These are phyloP conservation scores for Gouania willdenowi DNA, from an alignment of 2,797 vertebrate species.

Conservation along the genomic window DNA sequence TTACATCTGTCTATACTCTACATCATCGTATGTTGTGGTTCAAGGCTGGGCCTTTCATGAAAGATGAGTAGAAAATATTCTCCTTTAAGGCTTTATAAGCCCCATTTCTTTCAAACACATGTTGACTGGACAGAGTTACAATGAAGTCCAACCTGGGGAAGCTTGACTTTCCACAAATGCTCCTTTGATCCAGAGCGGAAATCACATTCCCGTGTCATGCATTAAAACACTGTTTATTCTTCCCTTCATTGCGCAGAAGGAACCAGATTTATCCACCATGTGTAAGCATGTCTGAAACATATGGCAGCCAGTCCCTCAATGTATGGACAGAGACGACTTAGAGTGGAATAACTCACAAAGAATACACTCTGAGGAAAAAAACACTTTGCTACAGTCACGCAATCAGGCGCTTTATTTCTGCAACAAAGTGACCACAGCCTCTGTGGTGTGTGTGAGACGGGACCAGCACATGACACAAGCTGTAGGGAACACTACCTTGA, in stretches of 20 bases:
- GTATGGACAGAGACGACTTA: constrained; percentile 22
- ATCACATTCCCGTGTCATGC: constrained; percentile 36
- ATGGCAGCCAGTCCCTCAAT: constrained; percentile 41
- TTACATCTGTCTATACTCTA: constrained; percentile 33
- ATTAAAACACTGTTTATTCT: constrained; percentile 51
- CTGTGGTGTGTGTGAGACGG: constrained; percentile 25
- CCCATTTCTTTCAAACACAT: constrained; percentile 16
- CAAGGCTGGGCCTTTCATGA: constrained; percentile 1
- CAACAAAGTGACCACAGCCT: constrained; percentile 32
- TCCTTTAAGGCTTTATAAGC: constrained; percentile 11
- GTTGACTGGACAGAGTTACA: constrained; percentile 22
- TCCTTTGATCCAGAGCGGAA: constrained; percentile 36
- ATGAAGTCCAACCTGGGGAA: constrained; percentile 28
- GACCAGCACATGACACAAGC: constrained; percentile 36
- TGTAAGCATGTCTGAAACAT: constrained; percentile 33
- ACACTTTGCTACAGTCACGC: constrained; percentile 18
- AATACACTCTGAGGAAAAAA: constrained; percentile 40
- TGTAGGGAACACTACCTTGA: constrained; percentile 24
- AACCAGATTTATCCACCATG: constrained; percentile 25
- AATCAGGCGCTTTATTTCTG: constrained; percentile 19
- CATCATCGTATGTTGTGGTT: constrained; percentile 12
- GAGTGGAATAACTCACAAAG: constrained; percentile 11
- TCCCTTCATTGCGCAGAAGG: constrained; percentile 20
- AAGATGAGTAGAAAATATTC: constrained; percentile 12
- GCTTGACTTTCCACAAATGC: constrained; percentile 11